Percentiles rank a stretch among this genome's conserved stretches.
Evolutionary conservation across 2,888 invertebrate species (phyloP).

Genomic region (Hemaris fuciformis): DNA sequence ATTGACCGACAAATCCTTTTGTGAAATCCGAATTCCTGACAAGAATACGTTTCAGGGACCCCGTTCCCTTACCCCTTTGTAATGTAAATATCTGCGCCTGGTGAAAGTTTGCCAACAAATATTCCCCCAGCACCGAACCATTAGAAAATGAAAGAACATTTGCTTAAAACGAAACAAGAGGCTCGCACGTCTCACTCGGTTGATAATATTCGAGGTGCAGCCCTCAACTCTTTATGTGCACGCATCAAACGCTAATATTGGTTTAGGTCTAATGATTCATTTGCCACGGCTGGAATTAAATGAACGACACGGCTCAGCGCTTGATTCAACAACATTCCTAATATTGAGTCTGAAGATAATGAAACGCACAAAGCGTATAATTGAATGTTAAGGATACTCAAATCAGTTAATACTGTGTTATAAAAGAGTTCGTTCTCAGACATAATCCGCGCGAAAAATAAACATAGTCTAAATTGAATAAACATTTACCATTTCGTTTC

Average conservation of each 20-base stretch:
- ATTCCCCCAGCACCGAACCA: constrained; percentile 65
- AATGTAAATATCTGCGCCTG: constrained; percentile 68
- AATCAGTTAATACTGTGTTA: constrained; percentile 23
- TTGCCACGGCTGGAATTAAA: constrained; percentile 39
- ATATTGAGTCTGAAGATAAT: not conserved
- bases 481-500: constrained; percentile 20
- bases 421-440: constrained; percentile 19
- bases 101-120: constrained; percentile 68
- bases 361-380: not conserved
- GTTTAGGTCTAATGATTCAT: constrained; percentile 73
- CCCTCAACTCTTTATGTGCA: constrained; percentile 59
- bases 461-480: constrained; percentile 19
- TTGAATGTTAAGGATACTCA: not conserved
- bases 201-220: constrained; percentile 52
- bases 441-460: constrained; percentile 20
- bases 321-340: not conserved
- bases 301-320: constrained; percentile 12
- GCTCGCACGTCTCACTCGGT: constrained; percentile 28
- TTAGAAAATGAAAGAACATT: constrained; percentile 75
- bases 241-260: constrained; percentile 64
- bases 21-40: constrained; percentile 63
- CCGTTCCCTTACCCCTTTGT: constrained; percentile 67
- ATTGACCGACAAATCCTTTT: constrained; percentile 68
- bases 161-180: constrained; percentile 57
- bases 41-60: constrained; percentile 66